phyloP scores from a whole-genome alignment of 2,888 invertebrate species.

The Luperina testacea region DNA sequence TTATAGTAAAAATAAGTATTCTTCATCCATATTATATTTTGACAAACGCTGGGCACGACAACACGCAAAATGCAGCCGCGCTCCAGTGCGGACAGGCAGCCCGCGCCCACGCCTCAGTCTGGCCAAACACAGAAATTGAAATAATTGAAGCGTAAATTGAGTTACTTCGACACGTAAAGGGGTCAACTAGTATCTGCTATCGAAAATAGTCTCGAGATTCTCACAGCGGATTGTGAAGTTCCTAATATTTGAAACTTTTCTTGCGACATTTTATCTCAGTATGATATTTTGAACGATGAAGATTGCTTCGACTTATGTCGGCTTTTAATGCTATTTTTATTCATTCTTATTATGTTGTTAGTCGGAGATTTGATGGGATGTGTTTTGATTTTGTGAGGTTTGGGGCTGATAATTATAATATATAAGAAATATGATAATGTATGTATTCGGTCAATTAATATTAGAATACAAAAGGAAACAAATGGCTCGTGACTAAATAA shows the following conservation, averaged over 20 bases:
- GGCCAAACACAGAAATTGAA: constrained; percentile 37
- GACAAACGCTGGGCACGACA: no score
- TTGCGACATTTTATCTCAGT: not conserved
- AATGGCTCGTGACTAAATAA: not conserved
- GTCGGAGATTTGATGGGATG: not conserved
- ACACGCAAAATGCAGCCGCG: no score
- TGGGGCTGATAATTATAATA: not conserved
- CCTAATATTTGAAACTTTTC: constrained; percentile 16
- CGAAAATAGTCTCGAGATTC: constrained; percentile 31
- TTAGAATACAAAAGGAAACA: not conserved
- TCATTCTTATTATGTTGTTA: not conserved
- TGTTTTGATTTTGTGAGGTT: not conserved
- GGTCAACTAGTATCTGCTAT: constrained; percentile 41
- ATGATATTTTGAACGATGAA: constrained; percentile 14
- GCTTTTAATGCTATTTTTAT: not conserved
- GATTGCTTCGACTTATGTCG: constrained; percentile 1
- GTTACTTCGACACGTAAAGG: constrained; percentile 49
- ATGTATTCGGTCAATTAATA: not conserved
- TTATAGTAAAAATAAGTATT: no score
- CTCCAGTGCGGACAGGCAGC: no score
- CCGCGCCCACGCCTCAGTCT: no score
- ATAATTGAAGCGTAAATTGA: constrained; percentile 54
- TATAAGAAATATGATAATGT: not conserved
- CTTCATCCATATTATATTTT: no score
- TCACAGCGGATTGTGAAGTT: constrained; percentile 22